These are phyloP conservation scores for Pomacea maculata DNA, from an alignment of 1,140 invertebrate genomes.

Conservation along the genomic window DNA sequence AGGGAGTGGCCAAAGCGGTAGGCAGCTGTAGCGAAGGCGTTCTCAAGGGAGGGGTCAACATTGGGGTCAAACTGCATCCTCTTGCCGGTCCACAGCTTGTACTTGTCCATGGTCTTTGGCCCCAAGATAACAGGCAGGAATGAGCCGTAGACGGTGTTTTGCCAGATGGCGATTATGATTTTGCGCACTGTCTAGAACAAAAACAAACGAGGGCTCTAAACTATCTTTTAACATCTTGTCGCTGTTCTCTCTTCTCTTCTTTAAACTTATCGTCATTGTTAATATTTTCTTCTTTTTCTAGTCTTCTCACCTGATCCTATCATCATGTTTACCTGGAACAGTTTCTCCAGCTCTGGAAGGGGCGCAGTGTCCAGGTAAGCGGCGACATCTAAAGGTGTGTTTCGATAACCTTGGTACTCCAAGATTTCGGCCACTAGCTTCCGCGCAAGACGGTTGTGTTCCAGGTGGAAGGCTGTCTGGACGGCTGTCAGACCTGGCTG, in stretches of 20 bases:
- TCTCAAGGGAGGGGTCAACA: conserved; percentile 81
- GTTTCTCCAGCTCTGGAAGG: background rate
- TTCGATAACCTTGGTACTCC: background rate
- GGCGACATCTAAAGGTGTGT: background rate
- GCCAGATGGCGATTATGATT: conserved; percentile 72
- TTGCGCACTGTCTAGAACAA: conserved; percentile 16
- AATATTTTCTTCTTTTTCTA: too few species aligned
- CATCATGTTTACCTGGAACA: conserved; percentile 16
- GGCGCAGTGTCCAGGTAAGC: conserved; percentile 1
- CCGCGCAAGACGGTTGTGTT: conserved; percentile 94
- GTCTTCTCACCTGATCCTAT: too few species aligned
- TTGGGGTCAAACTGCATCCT: conserved; percentile 74
- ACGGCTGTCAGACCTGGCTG: conserved; percentile 88
- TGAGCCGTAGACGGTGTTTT: conserved; percentile 87
- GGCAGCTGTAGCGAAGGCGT: conserved; percentile 72
- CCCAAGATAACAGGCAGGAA: conserved; percentile 82
- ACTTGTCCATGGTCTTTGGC: conserved; percentile 62
- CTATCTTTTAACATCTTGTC: too few species aligned
- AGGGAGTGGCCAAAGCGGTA: conserved; percentile 74
- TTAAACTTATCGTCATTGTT: too few species aligned
- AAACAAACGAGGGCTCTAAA: background rate
- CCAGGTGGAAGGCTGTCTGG: conserved; percentile 94
- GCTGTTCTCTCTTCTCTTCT: too few species aligned
- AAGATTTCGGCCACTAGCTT: conserved; percentile 62
- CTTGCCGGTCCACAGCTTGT: conserved; percentile 44